phyloP scores from a whole-genome alignment of 2,113 vertebrate genomes.

The Sylvilagus bachmani region DNA sequence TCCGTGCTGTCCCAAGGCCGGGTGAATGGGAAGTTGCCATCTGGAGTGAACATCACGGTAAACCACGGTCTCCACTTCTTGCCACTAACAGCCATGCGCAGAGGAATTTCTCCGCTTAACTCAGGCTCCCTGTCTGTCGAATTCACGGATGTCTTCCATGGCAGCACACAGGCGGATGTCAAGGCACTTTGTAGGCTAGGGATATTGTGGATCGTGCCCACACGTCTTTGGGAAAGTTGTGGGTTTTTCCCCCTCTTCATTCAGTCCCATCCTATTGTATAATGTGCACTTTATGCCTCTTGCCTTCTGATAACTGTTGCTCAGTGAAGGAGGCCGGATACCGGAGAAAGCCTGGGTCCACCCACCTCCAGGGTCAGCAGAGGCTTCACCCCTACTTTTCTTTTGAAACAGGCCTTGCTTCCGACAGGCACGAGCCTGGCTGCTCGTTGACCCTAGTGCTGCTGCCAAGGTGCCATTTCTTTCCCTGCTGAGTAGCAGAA shows the following conservation, averaged over 20 bases:
- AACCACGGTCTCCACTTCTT: not conserved
- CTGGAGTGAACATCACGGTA: not conserved
- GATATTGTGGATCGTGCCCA: not conserved
- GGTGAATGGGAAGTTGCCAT: not conserved
- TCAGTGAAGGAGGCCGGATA: slow-evolving; percentile 28
- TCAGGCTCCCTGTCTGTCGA: not conserved
- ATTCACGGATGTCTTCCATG: not conserved
- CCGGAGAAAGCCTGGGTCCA: not conserved
- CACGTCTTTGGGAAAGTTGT: not conserved
- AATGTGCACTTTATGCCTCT: slow-evolving; percentile 60
- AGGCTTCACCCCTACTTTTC: not conserved
- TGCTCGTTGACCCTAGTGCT: not conserved
- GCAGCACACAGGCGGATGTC: not conserved
- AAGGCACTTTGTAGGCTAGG: not conserved
- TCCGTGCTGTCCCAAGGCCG: slow-evolving; percentile 6
- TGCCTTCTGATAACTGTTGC: slow-evolving; percentile 55
- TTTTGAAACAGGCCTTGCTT: not conserved
- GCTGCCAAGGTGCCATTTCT: not conserved
- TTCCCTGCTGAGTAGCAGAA: not conserved
- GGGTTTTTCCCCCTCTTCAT: not conserved
- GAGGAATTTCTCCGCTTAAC: not conserved
- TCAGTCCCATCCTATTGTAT: slow-evolving; percentile 41
- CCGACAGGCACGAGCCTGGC: not conserved
- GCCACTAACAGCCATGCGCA: not conserved
- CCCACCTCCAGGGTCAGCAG: not conserved